A percentile compares a stretch with the other conserved stretches of the same genome.
These are phyloP conservation scores for Riptortus pedestris DNA, from an alignment of 1,140 invertebrate species.

Conservation along the genomic window DNA sequence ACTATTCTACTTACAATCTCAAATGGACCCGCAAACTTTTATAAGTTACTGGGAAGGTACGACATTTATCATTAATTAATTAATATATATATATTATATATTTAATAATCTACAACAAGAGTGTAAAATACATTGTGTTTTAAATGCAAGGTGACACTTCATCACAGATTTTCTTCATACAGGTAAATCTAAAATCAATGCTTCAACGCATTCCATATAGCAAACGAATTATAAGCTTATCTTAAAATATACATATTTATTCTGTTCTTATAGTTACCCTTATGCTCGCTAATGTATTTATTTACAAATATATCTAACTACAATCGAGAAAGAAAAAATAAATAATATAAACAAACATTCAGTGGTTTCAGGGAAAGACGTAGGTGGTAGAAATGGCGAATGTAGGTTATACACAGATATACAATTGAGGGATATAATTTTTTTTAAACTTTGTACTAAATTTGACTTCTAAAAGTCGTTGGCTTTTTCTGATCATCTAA, in stretches of 20 bases:
- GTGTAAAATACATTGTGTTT: too few relatives aligned
- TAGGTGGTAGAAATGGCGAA: too few relatives aligned
- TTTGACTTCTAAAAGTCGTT: background rate
- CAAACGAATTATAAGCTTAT: background rate
- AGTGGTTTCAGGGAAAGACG: too few relatives aligned
- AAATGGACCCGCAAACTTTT: too few relatives aligned
- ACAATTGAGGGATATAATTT: background rate
- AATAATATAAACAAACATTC: too few relatives aligned
- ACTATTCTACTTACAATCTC: too few relatives aligned
- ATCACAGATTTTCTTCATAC: background rate
- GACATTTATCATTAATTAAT: too few relatives aligned
- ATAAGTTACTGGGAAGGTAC: too few relatives aligned
- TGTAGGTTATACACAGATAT: too few relatives aligned
- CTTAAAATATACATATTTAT: background rate
- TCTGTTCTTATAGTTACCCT: background rate
- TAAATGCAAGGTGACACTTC: conserved; percentile 5
- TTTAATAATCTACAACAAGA: too few relatives aligned
- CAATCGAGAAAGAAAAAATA: too few relatives aligned
- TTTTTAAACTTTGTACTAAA: background rate
- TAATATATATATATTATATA: too few relatives aligned
- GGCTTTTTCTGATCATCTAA: background rate
- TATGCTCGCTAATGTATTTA: background rate
- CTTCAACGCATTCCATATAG: background rate
- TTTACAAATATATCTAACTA: background rate
- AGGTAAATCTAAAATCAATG: background rate